These are phyloP conservation scores for Erpetoichthys calabaricus DNA, from an alignment of 2,797 vertebrate genomes.

Conservation along the genomic window DNA sequence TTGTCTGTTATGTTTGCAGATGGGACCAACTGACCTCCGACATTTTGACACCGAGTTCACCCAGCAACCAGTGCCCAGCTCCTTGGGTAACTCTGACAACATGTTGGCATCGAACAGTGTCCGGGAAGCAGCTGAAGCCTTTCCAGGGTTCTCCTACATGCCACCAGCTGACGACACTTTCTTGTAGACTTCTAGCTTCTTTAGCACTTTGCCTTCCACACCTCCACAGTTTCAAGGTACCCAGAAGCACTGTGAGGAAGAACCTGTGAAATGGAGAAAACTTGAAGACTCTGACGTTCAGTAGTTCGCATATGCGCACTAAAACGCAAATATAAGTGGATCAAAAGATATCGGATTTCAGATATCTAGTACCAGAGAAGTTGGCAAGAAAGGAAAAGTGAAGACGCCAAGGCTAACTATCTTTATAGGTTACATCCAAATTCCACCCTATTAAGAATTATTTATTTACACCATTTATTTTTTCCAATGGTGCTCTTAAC, in stretches of 20 bases:
- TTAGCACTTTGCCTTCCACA: neutral
- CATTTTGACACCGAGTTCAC: conserved; percentile 69
- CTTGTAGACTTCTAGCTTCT: conserved; percentile 28
- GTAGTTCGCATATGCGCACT: no score
- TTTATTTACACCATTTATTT: no score
- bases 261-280: no score
- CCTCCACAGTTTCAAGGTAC: neutral
- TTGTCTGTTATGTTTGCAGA: conserved; percentile 25
- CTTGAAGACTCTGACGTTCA: no score
- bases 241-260: neutral
- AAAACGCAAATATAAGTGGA: no score
- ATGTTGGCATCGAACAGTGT: conserved; percentile 45
- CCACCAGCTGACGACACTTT: conserved; percentile 39
- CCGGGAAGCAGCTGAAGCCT: conserved; percentile 52
- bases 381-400: no score
- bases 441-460: no score
- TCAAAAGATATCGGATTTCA: no score
- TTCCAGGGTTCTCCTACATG: conserved; percentile 60
- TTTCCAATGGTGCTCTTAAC: no score
- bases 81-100: conserved; percentile 44
- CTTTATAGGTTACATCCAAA: no score
- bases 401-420: no score
- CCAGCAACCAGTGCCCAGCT: conserved; percentile 52
- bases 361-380: no score
- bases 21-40: conserved; percentile 51